Conservation (phyloP, 2,113 vertebrate genomes). For the Acinonyx jubatus region DNA sequence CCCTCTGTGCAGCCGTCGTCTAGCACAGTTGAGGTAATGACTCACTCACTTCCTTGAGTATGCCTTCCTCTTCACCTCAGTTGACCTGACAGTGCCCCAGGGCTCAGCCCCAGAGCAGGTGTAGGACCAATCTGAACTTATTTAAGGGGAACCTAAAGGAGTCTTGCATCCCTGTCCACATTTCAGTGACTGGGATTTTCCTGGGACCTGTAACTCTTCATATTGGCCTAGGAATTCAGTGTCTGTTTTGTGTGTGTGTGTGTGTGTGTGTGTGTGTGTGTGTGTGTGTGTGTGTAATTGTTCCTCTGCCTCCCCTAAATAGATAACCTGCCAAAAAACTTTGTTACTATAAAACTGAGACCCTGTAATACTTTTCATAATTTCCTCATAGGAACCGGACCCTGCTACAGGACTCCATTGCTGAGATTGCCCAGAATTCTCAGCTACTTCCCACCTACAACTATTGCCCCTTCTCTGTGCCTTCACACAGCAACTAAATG, state of each 20-base stretch:
- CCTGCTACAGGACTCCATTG: neutral
- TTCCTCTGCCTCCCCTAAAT: neutral
- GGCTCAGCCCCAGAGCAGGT: neutral
- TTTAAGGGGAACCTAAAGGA: neutral
- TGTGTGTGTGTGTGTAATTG: neutral
- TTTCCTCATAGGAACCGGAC: neutral
- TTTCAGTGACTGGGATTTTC: neutral
- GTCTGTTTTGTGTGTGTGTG: neutral
- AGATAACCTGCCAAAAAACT: neutral
- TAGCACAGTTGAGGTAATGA: fast-evolving
- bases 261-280: neutral
- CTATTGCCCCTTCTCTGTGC: neutral
- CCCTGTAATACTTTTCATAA: neutral
- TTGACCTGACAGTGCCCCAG: neutral
- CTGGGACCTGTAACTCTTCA: neutral
- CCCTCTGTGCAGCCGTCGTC: fast-evolving
- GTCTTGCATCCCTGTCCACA: neutral
- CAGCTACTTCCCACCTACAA: neutral
- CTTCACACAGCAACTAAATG: neutral
- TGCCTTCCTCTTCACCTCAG: fast-evolving
- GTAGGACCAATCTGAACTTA: neutral
- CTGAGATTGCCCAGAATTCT: neutral
- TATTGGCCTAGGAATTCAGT: neutral
- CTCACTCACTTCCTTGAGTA: neutral
- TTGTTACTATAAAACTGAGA: neutral